Evolutionary conservation across 2,888 invertebrate species (phyloP).

Genomic region (Leptinotarsa peninsularis): DNA sequence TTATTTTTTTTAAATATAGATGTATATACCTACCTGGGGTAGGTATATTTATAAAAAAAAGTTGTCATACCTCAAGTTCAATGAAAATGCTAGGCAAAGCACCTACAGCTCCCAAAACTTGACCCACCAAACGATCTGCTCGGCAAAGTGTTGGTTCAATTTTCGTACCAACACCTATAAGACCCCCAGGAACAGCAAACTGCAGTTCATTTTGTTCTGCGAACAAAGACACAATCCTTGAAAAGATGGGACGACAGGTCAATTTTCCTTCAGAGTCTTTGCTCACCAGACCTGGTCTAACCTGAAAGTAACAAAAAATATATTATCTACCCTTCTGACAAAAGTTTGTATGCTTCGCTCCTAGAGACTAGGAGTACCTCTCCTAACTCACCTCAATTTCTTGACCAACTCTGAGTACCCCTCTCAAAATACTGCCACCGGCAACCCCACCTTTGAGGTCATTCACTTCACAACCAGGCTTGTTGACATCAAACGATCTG

Average conservation of each 20-base stretch:
- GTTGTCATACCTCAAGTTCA: slow-evolving; percentile 85
- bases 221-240: slow-evolving; percentile 95
- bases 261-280: slow-evolving; percentile 96
- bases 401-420: slow-evolving; percentile 96
- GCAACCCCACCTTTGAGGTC: slow-evolving; percentile 99
- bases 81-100: slow-evolving; percentile 97
- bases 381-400: slow-evolving; percentile 88
- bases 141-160: slow-evolving; percentile 99
- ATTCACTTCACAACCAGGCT: slow-evolving; percentile 98
- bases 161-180: slow-evolving; percentile 98
- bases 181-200: slow-evolving; percentile 99
- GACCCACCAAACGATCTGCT: slow-evolving; percentile 98
- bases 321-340: no score
- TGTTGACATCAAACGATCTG: slow-evolving; percentile 99
- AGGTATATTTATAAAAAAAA: background rate
- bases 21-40: background rate
- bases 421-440: slow-evolving; percentile 96
- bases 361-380: background rate
- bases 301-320: slow-evolving; percentile 60
- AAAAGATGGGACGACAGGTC: slow-evolving; percentile 96
- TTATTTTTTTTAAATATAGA: no score
- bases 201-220: slow-evolving; percentile 99
- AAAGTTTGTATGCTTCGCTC: background rate
- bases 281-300: slow-evolving; percentile 95
- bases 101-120: slow-evolving; percentile 91